Evolutionary conservation across 2,113 vertebrate species (phyloP), one percentile per base, ranked within the genome.

Genomic region (Numenius arquata): DNA sequence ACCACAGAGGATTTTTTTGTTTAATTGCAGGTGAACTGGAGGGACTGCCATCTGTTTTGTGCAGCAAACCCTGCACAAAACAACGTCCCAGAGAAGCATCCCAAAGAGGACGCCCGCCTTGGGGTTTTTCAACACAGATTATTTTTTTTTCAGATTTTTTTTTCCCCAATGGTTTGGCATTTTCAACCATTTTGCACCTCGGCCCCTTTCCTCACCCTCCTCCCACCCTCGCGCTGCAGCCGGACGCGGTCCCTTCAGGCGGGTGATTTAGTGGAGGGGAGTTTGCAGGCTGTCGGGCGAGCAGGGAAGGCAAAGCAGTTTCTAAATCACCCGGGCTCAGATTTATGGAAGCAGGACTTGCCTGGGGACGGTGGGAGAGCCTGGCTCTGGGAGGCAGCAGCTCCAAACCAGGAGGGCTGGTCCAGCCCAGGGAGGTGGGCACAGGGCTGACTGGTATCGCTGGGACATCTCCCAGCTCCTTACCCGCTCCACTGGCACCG

Each of bases 171-270:
- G 20, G 20, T 17, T 84, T 27, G n/a, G 21, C 22, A 3, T 43
- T 58, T 58, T 30, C 50, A 47, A 5, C 38, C 50, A 1, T 14
- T 34, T 8, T 27, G 38, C 27, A 14, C 9, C 5, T 10, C 27
- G 10, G 55, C 5, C 52, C 59, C 70, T 55, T 32, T 78, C 2
- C 45, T 56, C 29, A 17, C 2, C 0, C 7, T 45, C 30, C 55
- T 34, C 55, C 29, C 47, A 1, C 3, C 15, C 38, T 8, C 1
- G 4, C 1, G 12, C 53, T 20, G 34, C 32, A 9, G 81, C 77
- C n/a, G 47, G 32, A 26, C n/a, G 5, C 1, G 0, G 0, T 66
- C 47, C 81, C 56, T 52, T 21, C 2, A 0, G 45, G 36, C 12
- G 5, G 48, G 43, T 1, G 6, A 45, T 26, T 36, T 41, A 18